These are phyloP conservation scores for Trichomycterus rosablanca DNA, from an alignment of 2,113 vertebrate genomes.

Conservation along the genomic window DNA sequence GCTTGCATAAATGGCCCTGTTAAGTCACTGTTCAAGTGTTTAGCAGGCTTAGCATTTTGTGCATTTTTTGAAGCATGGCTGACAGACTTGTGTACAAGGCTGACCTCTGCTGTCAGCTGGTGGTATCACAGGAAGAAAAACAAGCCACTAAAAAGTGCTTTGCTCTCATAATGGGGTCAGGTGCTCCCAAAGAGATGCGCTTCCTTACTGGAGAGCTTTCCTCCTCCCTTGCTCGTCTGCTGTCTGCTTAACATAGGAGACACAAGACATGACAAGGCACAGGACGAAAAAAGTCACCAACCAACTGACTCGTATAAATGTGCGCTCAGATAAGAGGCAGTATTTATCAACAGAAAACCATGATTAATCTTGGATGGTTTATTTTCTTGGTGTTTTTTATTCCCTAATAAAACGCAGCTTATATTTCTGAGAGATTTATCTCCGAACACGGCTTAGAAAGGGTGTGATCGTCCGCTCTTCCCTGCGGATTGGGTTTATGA, in stretches of 20 bases:
- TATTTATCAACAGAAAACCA: slow-evolving; percentile 69
- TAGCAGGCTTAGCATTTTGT: slow-evolving; percentile 6
- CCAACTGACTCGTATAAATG: slow-evolving; percentile 51
- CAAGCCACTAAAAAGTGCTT: slow-evolving; percentile 43
- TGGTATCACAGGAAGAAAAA: slow-evolving; percentile 51
- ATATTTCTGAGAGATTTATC: slow-evolving; percentile 61
- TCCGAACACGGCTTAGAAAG: slow-evolving; percentile 67
- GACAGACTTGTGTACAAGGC: slow-evolving; percentile 49
- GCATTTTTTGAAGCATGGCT: slow-evolving; percentile 1
- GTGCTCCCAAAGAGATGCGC: slow-evolving; percentile 49
- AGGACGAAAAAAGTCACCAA: slow-evolving; percentile 15
- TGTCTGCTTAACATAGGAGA: slow-evolving; percentile 38
- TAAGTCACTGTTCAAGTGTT: no score
- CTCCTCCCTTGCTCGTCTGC: slow-evolving; percentile 35
- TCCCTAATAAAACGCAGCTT: slow-evolving; percentile 45
- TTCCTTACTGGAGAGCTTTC: slow-evolving; percentile 36
- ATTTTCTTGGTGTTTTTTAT: slow-evolving; percentile 38
- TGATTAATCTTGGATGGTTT: slow-evolving; percentile 64
- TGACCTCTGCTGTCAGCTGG: slow-evolving; percentile 78
- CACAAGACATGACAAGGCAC: slow-evolving; percentile 15
- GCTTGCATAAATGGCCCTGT: background rate
- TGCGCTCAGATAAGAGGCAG: slow-evolving; percentile 65
- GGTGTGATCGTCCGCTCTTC: slow-evolving; percentile 61
- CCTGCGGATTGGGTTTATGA: slow-evolving; percentile 57
- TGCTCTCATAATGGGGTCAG: slow-evolving; percentile 65